Conservation (phyloP, 1,140 invertebrate species). For the Heterodera schachtii region DNA sequence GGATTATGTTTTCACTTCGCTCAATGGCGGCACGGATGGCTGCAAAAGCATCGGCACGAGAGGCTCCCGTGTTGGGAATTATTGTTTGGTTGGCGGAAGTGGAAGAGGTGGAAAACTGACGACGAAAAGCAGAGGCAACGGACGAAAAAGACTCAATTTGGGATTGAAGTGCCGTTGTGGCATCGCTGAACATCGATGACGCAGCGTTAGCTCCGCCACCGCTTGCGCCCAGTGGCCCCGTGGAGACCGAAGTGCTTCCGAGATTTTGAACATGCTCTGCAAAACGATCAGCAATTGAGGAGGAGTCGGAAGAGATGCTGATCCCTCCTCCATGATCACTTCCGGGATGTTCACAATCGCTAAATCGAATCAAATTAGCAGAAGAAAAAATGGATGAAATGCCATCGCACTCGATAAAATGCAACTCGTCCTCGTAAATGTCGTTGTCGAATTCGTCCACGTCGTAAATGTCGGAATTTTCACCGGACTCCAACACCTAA, state of each 20-base stretch:
- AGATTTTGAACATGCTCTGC: conserved; percentile 1
- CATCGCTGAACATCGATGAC: conserved; percentile 22
- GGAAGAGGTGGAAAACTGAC: conserved; percentile 39
- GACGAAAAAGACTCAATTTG: conserved; percentile 45
- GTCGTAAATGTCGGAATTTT: conserved; percentile 24
- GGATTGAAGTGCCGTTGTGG: conserved; percentile 24
- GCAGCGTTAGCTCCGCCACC: conserved; percentile 18
- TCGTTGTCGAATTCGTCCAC: conserved; percentile 44
- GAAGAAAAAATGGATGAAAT: conserved; percentile 16
- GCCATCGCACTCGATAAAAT: conserved; percentile 21
- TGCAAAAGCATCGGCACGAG: conserved; percentile 9
- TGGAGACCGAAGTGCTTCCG: not conserved
- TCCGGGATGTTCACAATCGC: conserved; percentile 5
- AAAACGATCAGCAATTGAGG: conserved; percentile 13
- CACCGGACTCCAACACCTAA: conserved; percentile 19
- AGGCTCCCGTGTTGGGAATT: not conserved
- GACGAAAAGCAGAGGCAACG: conserved; percentile 42
- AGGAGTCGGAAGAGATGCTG: conserved; percentile 22
- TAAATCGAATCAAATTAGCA: not conserved
- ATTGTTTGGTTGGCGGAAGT: not conserved
- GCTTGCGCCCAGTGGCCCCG: not conserved
- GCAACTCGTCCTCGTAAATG: conserved; percentile 50
- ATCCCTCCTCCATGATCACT: conserved; percentile 2
- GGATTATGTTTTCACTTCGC: not conserved
- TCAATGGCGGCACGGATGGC: conserved; percentile 22